Conservation (phyloP, 2,888 invertebrate species). For the Apamea sordens region DNA sequence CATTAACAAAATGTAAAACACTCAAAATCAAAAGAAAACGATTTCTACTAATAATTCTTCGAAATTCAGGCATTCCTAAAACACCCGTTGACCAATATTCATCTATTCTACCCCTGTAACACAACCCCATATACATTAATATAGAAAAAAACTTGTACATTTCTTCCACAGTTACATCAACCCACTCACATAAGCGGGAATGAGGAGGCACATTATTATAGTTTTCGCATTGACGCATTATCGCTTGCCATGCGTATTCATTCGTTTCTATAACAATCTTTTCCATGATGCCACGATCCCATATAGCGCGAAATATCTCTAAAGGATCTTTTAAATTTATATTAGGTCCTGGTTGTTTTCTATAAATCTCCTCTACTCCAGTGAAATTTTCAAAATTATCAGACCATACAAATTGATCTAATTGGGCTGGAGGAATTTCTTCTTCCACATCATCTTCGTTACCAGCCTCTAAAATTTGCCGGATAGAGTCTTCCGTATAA, state of each 20-base stretch:
- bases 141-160: slow-evolving; percentile 7
- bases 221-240: slow-evolving; percentile 7
- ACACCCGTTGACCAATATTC: slow-evolving; percentile 10
- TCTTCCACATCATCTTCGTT: slow-evolving; percentile 4
- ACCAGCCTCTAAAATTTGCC: neutral
- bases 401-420: slow-evolving; percentile 6
- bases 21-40: slow-evolving; percentile 6
- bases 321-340: neutral
- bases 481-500: neutral
- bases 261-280: slow-evolving; percentile 9
- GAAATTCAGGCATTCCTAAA: slow-evolving; percentile 13
- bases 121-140: slow-evolving; percentile 5
- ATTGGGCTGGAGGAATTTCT: slow-evolving; percentile 16
- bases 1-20: slow-evolving; percentile 1
- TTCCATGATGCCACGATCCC: slow-evolving; percentile 10
- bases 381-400: slow-evolving; percentile 12
- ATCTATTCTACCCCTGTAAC: slow-evolving; percentile 10
- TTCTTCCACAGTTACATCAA: slow-evolving; percentile 7
- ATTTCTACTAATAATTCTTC: neutral
- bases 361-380: slow-evolving; percentile 15
- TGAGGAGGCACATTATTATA: neutral
- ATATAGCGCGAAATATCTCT: slow-evolving; percentile 5
- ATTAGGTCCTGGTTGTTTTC: slow-evolving; percentile 11
- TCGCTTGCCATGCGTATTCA: slow-evolving; percentile 11
- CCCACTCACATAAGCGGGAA: slow-evolving; percentile 1